phyloP scores from a whole-genome alignment of 2,888 invertebrate species.

The Bombylius discolor region DNA sequence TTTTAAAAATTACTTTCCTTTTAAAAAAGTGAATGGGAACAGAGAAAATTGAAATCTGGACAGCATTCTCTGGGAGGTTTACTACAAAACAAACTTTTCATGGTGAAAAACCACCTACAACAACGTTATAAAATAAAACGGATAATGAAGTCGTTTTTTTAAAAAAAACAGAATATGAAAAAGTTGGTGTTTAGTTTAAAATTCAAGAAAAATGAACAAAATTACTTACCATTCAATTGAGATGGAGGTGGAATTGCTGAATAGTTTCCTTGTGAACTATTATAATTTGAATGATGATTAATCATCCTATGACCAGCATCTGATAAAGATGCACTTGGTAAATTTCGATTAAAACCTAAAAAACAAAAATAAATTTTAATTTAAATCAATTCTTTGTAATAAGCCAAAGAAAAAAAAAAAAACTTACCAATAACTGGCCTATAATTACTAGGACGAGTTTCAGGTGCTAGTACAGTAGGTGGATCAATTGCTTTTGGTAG shows the following conservation, averaged over 20 bases:
- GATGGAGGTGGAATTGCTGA: constrained; percentile 24
- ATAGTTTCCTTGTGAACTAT: constrained; percentile 15
- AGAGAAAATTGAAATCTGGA: too few relatives aligned
- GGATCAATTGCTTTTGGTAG: constrained; percentile 58
- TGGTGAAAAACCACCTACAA: too few relatives aligned
- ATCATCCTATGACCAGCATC: constrained; percentile 63
- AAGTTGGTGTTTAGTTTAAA: not conserved
- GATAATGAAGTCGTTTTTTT: too few relatives aligned
- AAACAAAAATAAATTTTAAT: constrained; percentile 9
- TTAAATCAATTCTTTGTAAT: not conserved
- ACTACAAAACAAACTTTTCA: too few relatives aligned
- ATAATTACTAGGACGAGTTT: constrained; percentile 61
- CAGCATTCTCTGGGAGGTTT: too few relatives aligned
- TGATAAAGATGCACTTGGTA: constrained; percentile 51
- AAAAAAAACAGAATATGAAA: too few relatives aligned
- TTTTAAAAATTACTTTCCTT: too few relatives aligned
- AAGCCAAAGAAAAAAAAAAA: not conserved
- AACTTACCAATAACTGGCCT: constrained; percentile 58
- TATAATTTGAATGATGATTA: constrained; percentile 39
- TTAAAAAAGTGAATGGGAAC: too few relatives aligned
- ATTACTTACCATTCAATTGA: constrained; percentile 10
- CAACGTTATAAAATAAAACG: too few relatives aligned
- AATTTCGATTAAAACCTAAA: constrained; percentile 49
- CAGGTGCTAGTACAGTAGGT: constrained; percentile 62
- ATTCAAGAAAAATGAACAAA: not conserved